Base-by-base conservation (phyloP, 2,797 vertebrate genomes). In the Myotis daubentonii region DNA sequence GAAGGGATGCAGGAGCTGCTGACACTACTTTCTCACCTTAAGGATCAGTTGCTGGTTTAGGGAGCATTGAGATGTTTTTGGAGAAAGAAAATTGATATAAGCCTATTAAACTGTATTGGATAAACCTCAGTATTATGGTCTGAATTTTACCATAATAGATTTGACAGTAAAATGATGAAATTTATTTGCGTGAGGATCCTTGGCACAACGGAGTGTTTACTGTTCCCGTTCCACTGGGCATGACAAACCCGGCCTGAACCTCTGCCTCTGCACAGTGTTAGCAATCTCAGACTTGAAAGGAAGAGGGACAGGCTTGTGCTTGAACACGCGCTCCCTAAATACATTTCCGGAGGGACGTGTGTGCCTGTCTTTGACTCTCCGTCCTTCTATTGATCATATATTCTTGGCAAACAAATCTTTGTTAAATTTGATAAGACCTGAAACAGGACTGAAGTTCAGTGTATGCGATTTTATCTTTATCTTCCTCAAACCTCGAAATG, bases 361-460 rank as follows among this genome's bases (percentile, higher is more conserved):
- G 47, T 55, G 51, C 33, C 28, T 93, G 65, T 30, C 33, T 89
- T 82, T 41, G 49, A 44, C 19, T 13, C 25, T 80, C 19, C 2
- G n/a, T 55, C 23, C 19, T 90, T 86, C 86, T 88, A 76, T 41
- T 41, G 75, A 91, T 76, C 16, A 9, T 53, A 83, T 78, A 44
- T 91, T 94, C 65, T 89, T 85, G 30, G 82, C 55, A 96, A 81
- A 70, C 33, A 82, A 13, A 90, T 75, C 19, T 91, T 33, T 75
- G 62, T 70, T 84, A 70, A 57, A 80, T 89, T 33, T 68, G 70
- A 51, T 83, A 86, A 91, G 68, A 57, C 36, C 12, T 83, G 72
- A 66, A 83, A 36, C 12, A 16, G 10, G 49, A 30, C 16, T 76
- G 17, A 28, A 93, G 71, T 49, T 84, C 74, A 89, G 41, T 11